These are phyloP conservation scores for Phalera bucephala DNA, from an alignment of 2,888 invertebrate genomes.

Conservation along the genomic window DNA sequence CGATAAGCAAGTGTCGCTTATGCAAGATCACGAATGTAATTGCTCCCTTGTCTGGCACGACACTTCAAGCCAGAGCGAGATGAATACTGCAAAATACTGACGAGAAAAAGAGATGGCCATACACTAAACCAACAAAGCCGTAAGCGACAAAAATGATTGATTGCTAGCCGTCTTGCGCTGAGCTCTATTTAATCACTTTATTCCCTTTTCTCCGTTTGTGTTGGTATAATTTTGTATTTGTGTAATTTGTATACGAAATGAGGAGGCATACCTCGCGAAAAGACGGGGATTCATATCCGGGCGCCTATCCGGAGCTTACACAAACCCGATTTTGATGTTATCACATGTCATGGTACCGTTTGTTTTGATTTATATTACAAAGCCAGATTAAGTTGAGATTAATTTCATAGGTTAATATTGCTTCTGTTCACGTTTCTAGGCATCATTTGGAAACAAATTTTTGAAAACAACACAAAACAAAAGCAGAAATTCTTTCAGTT, in stretches of 20 bases:
- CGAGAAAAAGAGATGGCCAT: constrained; percentile 53
- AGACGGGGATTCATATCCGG: constrained; percentile 68
- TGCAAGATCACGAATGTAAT: constrained; percentile 85
- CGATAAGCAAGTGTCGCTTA: constrained; percentile 83
- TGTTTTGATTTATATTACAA: constrained; percentile 51
- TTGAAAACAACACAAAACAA: too few relatives aligned
- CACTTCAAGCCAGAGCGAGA: constrained; percentile 79
- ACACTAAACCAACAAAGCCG: constrained; percentile 66
- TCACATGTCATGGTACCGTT: constrained; percentile 58
- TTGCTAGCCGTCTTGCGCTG: constrained; percentile 81
- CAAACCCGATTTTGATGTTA: constrained; percentile 64
- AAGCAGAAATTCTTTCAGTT: neutral
- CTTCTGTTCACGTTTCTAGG: constrained; percentile 20
- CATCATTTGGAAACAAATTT: constrained; percentile 7
- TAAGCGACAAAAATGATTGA: constrained; percentile 84
- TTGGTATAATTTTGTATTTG: constrained; percentile 82
- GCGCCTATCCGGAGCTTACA: constrained; percentile 57
- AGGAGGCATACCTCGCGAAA: constrained; percentile 65
- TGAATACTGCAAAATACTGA: constrained; percentile 32
- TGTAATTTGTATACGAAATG: constrained; percentile 82
- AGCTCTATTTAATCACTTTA: constrained; percentile 85
- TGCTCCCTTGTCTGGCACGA: constrained; percentile 83
- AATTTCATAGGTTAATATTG: constrained; percentile 38
- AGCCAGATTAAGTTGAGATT: constrained; percentile 45
- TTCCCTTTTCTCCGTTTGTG: constrained; percentile 83